Conservation (phyloP, 2,888 invertebrate species). For the Lycaena phlaeas region DNA sequence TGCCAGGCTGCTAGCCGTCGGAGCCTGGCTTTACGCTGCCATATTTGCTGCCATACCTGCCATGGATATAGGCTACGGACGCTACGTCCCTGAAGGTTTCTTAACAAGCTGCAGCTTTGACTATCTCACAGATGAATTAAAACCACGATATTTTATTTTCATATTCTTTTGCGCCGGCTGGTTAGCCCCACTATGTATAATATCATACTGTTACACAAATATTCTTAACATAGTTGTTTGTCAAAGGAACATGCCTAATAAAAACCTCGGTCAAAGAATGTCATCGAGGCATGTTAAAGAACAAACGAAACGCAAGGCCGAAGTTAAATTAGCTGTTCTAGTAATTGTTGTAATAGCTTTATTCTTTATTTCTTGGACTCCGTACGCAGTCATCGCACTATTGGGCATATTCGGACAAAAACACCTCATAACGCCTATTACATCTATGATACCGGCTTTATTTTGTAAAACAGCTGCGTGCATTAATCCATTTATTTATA, state of each 20-base stretch:
- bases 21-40: slow-evolving; percentile 83
- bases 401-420: slow-evolving; percentile 79
- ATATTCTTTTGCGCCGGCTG: slow-evolving; percentile 83
- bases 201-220: slow-evolving; percentile 81
- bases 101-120: slow-evolving; percentile 90
- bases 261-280: slow-evolving; percentile 57
- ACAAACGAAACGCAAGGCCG: slow-evolving; percentile 78
- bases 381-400: slow-evolving; percentile 83
- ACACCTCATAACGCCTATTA: slow-evolving; percentile 76
- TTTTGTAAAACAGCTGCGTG: slow-evolving; percentile 88
- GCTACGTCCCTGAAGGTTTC: slow-evolving; percentile 88
- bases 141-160: slow-evolving; percentile 79
- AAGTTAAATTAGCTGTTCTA: slow-evolving; percentile 78
- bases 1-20: slow-evolving; percentile 73
- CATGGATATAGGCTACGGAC: slow-evolving; percentile 78
- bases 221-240: slow-evolving; percentile 77
- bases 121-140: slow-evolving; percentile 78
- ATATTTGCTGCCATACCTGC: slow-evolving; percentile 81
- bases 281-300: slow-evolving; percentile 73
- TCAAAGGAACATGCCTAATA: slow-evolving; percentile 57
- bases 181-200: slow-evolving; percentile 80
- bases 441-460: slow-evolving; percentile 83
- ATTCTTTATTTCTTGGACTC: slow-evolving; percentile 88
- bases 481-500: slow-evolving; percentile 86
- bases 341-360: slow-evolving; percentile 79